A percentile compares a stretch with the other conserved stretches of the same genome.
phyloP scores from a whole-genome alignment of 2,797 vertebrate genomes.

The Acipenser ruthenus region DNA sequence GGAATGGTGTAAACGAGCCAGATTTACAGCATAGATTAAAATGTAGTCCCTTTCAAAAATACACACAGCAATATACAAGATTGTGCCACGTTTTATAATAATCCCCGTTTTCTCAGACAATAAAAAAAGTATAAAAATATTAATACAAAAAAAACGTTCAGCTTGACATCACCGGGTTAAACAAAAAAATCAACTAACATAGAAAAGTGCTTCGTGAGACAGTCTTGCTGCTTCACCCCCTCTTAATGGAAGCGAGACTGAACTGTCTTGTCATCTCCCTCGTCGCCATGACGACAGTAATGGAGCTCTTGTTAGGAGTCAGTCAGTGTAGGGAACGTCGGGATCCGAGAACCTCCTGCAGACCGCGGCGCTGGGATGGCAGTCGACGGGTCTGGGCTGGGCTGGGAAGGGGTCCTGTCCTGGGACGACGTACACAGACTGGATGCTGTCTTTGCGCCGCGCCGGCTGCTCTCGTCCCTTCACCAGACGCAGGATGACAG shows the following conservation, averaged over 20 bases:
- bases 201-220: not conserved
- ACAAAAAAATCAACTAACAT: not conserved
- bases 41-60: too few species aligned
- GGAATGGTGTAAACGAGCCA: too few species aligned
- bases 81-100: too few species aligned
- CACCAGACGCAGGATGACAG: constrained; percentile 22
- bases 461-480: constrained; percentile 45
- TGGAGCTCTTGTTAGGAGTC: constrained; percentile 38
- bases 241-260: not conserved
- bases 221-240: not conserved
- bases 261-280: constrained; percentile 37
- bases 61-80: too few species aligned
- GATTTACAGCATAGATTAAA: too few species aligned
- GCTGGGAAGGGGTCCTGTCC: constrained; percentile 31
- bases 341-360: constrained; percentile 55
- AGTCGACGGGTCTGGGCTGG: constrained; percentile 28
- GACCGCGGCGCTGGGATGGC: constrained; percentile 31
- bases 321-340: constrained; percentile 62
- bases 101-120: too few species aligned
- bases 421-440: constrained; percentile 46
- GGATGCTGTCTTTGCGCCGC: constrained; percentile 48
- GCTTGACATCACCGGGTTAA: not conserved
- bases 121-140: too few species aligned
- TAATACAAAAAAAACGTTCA: too few species aligned
- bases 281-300: not conserved